These are phyloP conservation scores for Monochamus saltuarius DNA, from an alignment of 1,140 invertebrate species.

Conservation along the genomic window DNA sequence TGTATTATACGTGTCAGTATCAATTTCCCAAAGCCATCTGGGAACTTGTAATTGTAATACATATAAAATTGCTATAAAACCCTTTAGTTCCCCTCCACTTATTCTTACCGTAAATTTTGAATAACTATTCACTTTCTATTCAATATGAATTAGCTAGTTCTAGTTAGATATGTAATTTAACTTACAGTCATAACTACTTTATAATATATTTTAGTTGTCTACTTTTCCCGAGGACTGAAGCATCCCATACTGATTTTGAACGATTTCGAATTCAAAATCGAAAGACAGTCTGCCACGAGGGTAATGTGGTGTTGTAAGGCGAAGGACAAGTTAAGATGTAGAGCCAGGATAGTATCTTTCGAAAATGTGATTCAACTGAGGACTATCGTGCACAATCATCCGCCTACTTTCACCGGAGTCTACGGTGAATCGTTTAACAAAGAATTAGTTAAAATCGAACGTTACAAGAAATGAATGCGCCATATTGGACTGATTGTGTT, in stretches of 20 bases:
- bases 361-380: conserved; percentile 23
- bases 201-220: conserved; percentile 22
- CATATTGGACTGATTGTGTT: neutral
- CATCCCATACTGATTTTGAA: conserved; percentile 25
- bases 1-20: too few species aligned
- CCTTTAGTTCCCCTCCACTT: too few species aligned
- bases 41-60: too few species aligned
- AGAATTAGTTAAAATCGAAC: conserved; percentile 5
- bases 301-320: conserved; percentile 29
- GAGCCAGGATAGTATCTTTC: conserved; percentile 26
- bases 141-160: too few species aligned
- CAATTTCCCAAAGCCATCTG: too few species aligned
- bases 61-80: too few species aligned
- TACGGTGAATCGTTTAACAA: too few species aligned
- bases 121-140: too few species aligned
- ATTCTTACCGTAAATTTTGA: too few species aligned
- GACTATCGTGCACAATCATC: conserved; percentile 30
- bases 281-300: conserved; percentile 14
- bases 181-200: neutral
- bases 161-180: too few species aligned
- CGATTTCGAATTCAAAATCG: conserved; percentile 28
- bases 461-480: conserved; percentile 1
- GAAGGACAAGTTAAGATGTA: conserved; percentile 27
- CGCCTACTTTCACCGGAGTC: conserved; percentile 23
- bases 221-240: conserved; percentile 25